Evolutionary conservation across 92 coral and sea anemone species (phyloP).

Genomic region (Palythoa grandis): DNA sequence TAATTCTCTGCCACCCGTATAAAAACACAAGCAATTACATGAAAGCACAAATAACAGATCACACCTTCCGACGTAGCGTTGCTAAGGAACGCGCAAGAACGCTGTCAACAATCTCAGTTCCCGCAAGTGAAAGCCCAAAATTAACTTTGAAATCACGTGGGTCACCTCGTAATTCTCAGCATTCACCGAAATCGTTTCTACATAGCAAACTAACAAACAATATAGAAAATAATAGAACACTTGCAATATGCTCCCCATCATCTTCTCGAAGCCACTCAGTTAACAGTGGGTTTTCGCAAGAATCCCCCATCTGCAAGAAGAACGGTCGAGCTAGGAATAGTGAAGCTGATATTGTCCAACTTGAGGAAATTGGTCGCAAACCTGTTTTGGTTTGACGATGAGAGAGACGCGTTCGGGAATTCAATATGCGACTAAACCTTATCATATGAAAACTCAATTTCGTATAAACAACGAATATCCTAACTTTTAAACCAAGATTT

Average conservation of each 20-base stretch:
- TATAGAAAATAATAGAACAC: neutral
- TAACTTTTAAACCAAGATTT: too few relatives aligned
- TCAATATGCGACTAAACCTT: too few relatives aligned
- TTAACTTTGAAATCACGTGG: conserved; percentile 13
- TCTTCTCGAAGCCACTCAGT: neutral
- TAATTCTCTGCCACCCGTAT: conserved; percentile 74
- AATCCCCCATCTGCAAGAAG: too few relatives aligned
- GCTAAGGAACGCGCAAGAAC: conserved; percentile 36
- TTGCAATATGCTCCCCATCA: neutral
- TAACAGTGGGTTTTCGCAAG: too few relatives aligned
- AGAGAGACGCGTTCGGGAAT: too few relatives aligned
- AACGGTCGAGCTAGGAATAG: too few relatives aligned
- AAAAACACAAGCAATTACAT: conserved; percentile 75
- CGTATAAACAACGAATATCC: too few relatives aligned
- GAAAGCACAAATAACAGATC: conserved; percentile 78
- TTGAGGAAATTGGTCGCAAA: too few relatives aligned
- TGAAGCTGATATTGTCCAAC: too few relatives aligned
- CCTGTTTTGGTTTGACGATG: too few relatives aligned
- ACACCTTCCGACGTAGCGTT: conserved; percentile 68
- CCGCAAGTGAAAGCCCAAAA: conserved; percentile 17
- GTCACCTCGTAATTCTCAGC: neutral
- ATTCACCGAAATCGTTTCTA: neutral
- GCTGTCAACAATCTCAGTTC: neutral
- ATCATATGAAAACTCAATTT: too few relatives aligned
- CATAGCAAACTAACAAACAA: neutral